These are phyloP conservation scores for Florisuga fusca DNA, from an alignment of 2,797 vertebrate species.

Conservation along the genomic window DNA sequence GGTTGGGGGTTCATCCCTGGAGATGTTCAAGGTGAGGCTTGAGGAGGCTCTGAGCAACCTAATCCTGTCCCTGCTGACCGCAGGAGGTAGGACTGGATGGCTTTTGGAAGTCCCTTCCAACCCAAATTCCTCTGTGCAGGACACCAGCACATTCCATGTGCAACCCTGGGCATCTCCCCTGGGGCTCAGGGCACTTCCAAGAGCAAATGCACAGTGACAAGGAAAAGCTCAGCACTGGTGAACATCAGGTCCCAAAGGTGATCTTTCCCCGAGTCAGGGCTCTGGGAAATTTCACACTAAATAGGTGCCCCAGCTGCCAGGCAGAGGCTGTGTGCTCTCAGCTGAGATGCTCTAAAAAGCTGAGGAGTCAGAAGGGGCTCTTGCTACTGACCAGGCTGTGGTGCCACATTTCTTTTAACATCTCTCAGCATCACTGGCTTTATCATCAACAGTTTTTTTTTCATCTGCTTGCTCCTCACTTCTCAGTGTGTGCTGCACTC, in stretches of 20 bases:
- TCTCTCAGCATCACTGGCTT: not conserved
- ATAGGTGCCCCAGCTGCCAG: not conserved
- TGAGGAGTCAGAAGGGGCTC: not conserved
- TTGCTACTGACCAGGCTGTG: rapidly evolving
- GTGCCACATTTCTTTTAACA: not conserved
- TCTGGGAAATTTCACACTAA: rapidly evolving
- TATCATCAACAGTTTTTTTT: not conserved
- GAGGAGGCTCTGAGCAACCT: too few relatives aligned
- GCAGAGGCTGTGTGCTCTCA: not conserved
- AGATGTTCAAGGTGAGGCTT: too few relatives aligned
- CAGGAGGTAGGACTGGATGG: too few relatives aligned
- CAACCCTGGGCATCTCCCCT: not conserved
- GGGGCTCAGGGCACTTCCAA: not conserved
- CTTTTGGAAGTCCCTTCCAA: too few relatives aligned
- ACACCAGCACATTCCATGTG: rapidly evolving
- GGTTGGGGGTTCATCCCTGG: too few relatives aligned
- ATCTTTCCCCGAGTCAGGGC: not conserved
- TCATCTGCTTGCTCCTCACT: not conserved
- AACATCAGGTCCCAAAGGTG: not conserved
- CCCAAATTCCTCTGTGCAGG: too few relatives aligned
- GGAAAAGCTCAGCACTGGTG: not conserved
- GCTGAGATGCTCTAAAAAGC: not conserved
- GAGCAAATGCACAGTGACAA: not conserved
- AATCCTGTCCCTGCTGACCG: too few relatives aligned
- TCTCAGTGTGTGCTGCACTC: not conserved